Percentiles rank a stretch among this genome's conserved stretches.
These are phyloP conservation scores for Megaleporinus macrocephalus DNA, from an alignment of 2,113 vertebrate species.

Conservation along the genomic window DNA sequence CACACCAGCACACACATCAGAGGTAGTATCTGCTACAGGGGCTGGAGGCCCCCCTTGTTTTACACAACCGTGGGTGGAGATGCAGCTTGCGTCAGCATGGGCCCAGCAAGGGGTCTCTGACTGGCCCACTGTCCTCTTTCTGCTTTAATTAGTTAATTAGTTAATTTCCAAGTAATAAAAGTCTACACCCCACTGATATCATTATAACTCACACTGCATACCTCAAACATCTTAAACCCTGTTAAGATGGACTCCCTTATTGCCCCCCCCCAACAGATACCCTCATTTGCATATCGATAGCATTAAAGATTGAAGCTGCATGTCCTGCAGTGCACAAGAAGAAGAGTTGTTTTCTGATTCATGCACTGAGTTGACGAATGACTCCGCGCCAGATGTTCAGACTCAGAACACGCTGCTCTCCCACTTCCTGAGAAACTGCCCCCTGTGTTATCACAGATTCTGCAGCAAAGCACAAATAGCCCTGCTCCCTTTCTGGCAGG, in stretches of 20 bases:
- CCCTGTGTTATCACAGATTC: slow-evolving; percentile 39
- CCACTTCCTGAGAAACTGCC: slow-evolving; percentile 45
- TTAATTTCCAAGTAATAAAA: too few species aligned
- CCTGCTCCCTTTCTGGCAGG: slow-evolving; percentile 5
- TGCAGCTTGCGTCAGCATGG: neutral
- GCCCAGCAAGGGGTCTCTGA: neutral
- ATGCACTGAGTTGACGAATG: neutral
- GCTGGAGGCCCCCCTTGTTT: neutral
- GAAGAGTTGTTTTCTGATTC: neutral
- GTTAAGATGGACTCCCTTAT: too few species aligned
- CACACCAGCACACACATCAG: neutral
- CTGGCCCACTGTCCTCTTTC: neutral
- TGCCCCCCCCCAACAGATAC: too few species aligned
- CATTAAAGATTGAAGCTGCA: neutral
- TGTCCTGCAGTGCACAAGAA: neutral
- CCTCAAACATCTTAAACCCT: too few species aligned
- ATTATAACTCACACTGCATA: too few species aligned
- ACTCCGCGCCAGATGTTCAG: slow-evolving; percentile 25
- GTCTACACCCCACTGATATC: too few species aligned
- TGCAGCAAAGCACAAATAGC: slow-evolving; percentile 34
- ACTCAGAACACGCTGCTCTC: slow-evolving; percentile 17
- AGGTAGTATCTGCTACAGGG: neutral
- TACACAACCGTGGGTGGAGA: neutral
- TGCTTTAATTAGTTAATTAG: neutral
- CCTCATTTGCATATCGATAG: too few species aligned